Conservation (phyloP, 1,140 invertebrate species). For the Galleria mellonella region DNA sequence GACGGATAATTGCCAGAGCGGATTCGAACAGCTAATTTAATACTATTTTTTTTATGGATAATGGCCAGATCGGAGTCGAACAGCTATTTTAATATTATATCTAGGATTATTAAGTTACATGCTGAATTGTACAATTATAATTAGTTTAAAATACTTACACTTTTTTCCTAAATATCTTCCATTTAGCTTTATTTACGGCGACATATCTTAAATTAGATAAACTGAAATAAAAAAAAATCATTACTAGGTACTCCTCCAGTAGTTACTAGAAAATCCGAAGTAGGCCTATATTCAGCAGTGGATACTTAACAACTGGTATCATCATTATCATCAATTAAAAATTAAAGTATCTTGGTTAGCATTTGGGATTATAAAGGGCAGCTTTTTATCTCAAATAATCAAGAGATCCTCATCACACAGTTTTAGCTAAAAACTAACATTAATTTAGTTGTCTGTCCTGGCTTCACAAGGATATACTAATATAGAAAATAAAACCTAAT, state of each 20-base stretch:
- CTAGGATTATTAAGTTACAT: no score
- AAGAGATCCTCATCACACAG: background rate
- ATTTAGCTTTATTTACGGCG: constrained; percentile 45
- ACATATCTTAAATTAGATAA: constrained; percentile 49
- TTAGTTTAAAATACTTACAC: no score
- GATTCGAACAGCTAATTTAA: no score
- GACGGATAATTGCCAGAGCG: no score
- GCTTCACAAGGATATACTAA: no score
- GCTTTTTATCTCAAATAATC: background rate
- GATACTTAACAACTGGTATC: no score
- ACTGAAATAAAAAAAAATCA: constrained; percentile 28
- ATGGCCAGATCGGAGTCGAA: background rate
- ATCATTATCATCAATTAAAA: background rate
- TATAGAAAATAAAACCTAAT: no score
- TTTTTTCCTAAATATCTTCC: constrained; percentile 53
- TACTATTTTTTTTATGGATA: background rate
- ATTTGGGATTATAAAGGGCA: background rate
- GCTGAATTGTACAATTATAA: no score
- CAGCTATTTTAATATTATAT: background rate
- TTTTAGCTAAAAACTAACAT: background rate
- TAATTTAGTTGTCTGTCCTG: no score
- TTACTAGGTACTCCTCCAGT: no score
- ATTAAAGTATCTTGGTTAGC: background rate
- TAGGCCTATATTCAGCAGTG: no score
- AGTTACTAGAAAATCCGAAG: no score